Conservation (phyloP, 2,113 vertebrate species). For the Paraplagusia blochii region DNA sequence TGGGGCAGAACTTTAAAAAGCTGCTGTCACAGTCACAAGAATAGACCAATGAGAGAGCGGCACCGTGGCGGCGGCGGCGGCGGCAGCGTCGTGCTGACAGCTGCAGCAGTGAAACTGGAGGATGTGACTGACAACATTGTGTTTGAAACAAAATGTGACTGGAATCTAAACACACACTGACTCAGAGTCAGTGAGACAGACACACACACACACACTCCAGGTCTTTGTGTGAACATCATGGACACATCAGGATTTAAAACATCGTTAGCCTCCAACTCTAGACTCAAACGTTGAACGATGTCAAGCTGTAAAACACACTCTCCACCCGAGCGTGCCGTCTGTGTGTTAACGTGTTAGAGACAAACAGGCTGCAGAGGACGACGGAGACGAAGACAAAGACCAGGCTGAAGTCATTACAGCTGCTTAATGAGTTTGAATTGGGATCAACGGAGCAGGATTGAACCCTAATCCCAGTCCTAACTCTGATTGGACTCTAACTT, state of each 20-base stretch:
- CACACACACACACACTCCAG: constrained; percentile 3
- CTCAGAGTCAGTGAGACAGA: neutral
- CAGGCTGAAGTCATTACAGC: constrained; percentile 44
- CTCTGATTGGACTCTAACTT: too few relatives aligned
- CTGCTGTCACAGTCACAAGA: constrained; percentile 5
- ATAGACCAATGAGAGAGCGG: neutral
- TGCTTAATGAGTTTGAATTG: constrained; percentile 43
- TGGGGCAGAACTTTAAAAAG: neutral
- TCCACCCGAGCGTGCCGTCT: neutral
- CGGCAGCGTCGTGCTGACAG: neutral
- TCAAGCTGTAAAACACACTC: neutral
- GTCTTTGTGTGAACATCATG: neutral
- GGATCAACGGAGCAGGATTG: constrained; percentile 27
- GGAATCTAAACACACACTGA: neutral
- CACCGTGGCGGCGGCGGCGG: neutral
- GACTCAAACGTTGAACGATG: too few relatives aligned
- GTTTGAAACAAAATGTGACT: neutral
- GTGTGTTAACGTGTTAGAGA: neutral
- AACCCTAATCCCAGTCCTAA: too few relatives aligned
- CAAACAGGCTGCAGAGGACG: constrained; percentile 18
- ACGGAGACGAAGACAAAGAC: constrained; percentile 16
- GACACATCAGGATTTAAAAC: neutral
- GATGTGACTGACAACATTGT: neutral
- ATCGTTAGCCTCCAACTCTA: too few relatives aligned
- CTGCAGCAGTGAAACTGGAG: neutral